These are phyloP conservation scores for Dipodomys spectabilis DNA, from an alignment of 2,113 vertebrate species.

Conservation along the genomic window DNA sequence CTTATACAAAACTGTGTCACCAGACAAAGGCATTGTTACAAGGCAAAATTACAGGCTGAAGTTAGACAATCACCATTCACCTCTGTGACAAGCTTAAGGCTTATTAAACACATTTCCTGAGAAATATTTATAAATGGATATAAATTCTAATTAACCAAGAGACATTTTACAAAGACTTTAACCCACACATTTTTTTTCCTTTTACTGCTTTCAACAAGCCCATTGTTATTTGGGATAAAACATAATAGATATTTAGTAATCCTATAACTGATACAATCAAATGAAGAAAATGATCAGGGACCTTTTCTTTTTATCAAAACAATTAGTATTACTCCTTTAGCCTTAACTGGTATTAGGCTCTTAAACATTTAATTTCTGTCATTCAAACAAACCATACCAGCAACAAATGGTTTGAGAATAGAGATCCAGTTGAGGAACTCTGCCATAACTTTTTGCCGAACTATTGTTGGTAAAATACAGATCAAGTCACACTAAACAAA, in stretches of 20 bases:
- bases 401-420: conserved; percentile 2
- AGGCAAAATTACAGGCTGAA: conserved; percentile 73
- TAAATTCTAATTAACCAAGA: conserved; percentile 83
- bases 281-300: conserved; percentile 23
- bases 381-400: background rate
- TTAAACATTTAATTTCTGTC: conserved; percentile 27
- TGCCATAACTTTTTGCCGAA: background rate
- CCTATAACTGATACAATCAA: background rate
- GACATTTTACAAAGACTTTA: conserved; percentile 71
- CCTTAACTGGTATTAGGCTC: background rate
- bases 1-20: conserved; percentile 63
- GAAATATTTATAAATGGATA: conserved; percentile 82
- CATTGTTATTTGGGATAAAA: conserved; percentile 55
- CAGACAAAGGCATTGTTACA: conserved; percentile 61
- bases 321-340: conserved; percentile 53
- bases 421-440: background rate
- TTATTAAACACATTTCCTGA: conserved; percentile 80
- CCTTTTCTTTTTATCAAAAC: conserved; percentile 62
- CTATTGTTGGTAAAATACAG: background rate
- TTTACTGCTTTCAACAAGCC: conserved; percentile 32
- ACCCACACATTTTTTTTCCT: background rate
- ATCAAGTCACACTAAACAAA: background rate
- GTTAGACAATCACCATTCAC: conserved; percentile 81
- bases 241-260: background rate
- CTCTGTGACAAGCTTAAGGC: conserved; percentile 72